Evolutionary conservation across 2,113 vertebrate genomes (phyloP).

Genomic region (Nothocercus julius): DNA sequence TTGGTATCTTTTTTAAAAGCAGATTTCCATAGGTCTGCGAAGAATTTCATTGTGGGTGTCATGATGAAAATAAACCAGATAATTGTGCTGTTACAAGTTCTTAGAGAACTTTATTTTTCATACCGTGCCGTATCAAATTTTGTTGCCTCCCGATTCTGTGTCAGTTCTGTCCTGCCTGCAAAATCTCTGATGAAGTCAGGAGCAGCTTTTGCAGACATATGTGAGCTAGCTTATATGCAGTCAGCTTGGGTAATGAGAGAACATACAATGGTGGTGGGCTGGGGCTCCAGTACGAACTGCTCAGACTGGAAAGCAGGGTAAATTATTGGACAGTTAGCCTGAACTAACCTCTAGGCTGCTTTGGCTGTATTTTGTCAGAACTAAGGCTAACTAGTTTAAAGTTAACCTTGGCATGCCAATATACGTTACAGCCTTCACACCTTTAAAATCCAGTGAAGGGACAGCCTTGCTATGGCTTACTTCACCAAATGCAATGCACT

Average conservation of each 20-base stretch:
- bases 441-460: neutral
- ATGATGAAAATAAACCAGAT: neutral
- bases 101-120: neutral
- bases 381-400: neutral
- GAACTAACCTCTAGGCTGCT: slow-evolving; percentile 27
- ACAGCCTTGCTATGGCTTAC: neutral
- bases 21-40: neutral
- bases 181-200: neutral
- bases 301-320: neutral
- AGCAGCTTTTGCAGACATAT: neutral
- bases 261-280: neutral
- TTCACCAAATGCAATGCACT: neutral
- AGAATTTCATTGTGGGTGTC: neutral
- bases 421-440: rapidly evolving
- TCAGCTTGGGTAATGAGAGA: neutral
- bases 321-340: slow-evolving; percentile 10
- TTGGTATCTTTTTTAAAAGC: neutral
- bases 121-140: neutral
- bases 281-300: slow-evolving; percentile 1
- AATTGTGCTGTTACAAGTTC: neutral
- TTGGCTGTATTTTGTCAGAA: slow-evolving; percentile 33
- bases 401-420: neutral
- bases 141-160: neutral
- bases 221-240: neutral
- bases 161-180: neutral